phyloP scores from a whole-genome alignment of 2,113 vertebrate genomes.

The Sinocyclocheilus rhinocerous region DNA sequence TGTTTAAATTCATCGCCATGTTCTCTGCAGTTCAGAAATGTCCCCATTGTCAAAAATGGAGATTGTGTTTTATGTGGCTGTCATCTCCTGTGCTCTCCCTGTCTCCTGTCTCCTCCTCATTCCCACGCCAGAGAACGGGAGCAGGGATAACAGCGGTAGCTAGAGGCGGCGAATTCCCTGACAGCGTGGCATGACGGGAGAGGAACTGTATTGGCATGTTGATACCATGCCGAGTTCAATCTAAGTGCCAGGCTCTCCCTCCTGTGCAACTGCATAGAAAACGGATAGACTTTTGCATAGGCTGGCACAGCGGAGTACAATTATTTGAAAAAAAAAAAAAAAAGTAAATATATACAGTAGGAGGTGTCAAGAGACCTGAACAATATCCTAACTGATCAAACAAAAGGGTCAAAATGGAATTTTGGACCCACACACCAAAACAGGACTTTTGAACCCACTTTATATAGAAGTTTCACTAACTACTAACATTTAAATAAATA shows the following conservation, averaged over 20 bases:
- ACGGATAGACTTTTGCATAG: not conserved
- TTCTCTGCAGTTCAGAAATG: constrained; percentile 77
- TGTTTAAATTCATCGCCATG: constrained; percentile 78
- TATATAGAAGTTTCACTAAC: not conserved
- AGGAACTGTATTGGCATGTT: constrained; percentile 46
- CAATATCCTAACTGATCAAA: not conserved
- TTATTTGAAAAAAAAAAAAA: not conserved
- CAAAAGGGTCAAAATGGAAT: not conserved
- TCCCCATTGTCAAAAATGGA: constrained; percentile 81
- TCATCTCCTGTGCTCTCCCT: constrained; percentile 70
- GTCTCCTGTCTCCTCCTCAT: constrained; percentile 57
- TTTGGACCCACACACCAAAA: not conserved
- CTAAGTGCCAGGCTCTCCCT: constrained; percentile 35
- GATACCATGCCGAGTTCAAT: constrained; percentile 56
- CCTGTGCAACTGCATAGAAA: constrained; percentile 17
- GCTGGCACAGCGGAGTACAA: not conserved
- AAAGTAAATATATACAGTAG: constrained; percentile 17
- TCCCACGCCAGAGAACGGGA: constrained; percentile 41
- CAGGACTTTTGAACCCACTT: not conserved
- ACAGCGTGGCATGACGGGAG: constrained; percentile 47
- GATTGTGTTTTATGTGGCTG: constrained; percentile 79
- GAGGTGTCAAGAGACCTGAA: not conserved
- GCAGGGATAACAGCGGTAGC: constrained; percentile 48
- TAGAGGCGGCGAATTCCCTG: constrained; percentile 53
- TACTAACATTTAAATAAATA: not conserved